These are phyloP conservation scores for Tipula unca DNA, from an alignment of 2,888 invertebrate genomes.

Conservation along the genomic window DNA sequence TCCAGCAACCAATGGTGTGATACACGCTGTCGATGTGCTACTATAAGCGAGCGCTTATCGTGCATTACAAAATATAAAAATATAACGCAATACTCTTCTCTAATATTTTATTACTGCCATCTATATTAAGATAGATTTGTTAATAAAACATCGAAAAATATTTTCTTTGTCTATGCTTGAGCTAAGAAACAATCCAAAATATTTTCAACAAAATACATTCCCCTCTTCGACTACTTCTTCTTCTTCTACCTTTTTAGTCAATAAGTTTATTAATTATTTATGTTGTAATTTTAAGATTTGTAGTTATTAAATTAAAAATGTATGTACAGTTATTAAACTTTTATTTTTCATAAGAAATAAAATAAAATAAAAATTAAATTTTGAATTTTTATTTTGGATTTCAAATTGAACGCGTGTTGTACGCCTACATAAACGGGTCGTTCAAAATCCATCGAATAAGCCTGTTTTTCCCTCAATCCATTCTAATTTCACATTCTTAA, in stretches of 20 bases:
- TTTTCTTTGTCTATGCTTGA: neutral
- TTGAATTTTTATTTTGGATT: neutral
- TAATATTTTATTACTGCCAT: neutral
- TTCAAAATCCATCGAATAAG: no score
- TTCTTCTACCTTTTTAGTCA: neutral
- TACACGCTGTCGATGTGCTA: constrained; percentile 65
- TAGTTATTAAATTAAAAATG: neutral
- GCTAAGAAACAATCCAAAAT: neutral
- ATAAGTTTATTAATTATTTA: constrained; percentile 2
- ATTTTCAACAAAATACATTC: neutral
- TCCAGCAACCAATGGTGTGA: constrained; percentile 80
- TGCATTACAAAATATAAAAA: no score
- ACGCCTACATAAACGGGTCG: no score
- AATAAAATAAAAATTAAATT: neutral
- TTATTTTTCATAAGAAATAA: neutral
- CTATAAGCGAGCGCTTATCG: neutral
- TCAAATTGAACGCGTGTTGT: neutral
- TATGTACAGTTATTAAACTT: neutral
- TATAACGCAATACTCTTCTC: neutral
- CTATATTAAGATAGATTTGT: neutral
- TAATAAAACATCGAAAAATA: neutral
- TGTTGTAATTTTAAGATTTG: neutral
- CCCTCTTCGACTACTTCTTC: neutral
- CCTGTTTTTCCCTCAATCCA: no score
- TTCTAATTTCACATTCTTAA: no score